A percentile compares a stretch with the other conserved stretches of the same genome.
Evolutionary conservation across 2,797 vertebrate species (phyloP).

Genomic region (Brachyalestes nurse): DNA sequence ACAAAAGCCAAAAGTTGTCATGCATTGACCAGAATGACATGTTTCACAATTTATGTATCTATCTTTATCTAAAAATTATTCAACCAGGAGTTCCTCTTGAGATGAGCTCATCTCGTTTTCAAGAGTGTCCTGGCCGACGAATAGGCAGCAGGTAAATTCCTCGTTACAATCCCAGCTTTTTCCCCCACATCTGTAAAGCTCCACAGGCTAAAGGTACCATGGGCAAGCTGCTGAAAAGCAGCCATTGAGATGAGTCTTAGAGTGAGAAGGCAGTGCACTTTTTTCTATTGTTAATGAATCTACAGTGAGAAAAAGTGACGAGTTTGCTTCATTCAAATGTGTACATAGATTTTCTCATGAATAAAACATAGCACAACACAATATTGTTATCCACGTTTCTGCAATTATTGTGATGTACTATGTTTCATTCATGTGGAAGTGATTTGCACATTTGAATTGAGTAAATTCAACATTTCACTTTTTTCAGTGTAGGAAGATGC

Average conservation of each 20-base stretch:
- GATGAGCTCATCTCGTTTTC: constrained; percentile 89
- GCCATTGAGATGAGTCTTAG: not conserved
- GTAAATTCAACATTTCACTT: not conserved
- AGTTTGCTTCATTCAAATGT: no score
- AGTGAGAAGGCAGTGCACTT: not conserved
- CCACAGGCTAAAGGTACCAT: constrained; percentile 66
- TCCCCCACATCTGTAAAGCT: constrained; percentile 70
- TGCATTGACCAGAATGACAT: constrained; percentile 82
- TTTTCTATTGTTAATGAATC: not conserved
- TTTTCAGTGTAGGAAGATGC: constrained; percentile 17
- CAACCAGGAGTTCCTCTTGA: constrained; percentile 89
- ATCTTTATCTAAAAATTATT: constrained; percentile 88
- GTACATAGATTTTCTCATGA: no score
- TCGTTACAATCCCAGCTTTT: constrained; percentile 80
- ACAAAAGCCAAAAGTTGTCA: constrained; percentile 72
- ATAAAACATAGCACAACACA: no score
- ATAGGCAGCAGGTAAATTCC: constrained; percentile 87
- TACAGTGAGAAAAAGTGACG: not conserved
- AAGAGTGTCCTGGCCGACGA: constrained; percentile 87
- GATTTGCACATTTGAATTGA: not conserved
- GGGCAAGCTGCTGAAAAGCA: not conserved
- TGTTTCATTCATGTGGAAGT: not conserved
- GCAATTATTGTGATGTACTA: not conserved
- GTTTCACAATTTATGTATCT: constrained; percentile 83
- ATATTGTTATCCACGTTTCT: no score